Base-by-base conservation (phyloP, 2,113 vertebrate species). In the Dendrocopos noguchii region DNA sequence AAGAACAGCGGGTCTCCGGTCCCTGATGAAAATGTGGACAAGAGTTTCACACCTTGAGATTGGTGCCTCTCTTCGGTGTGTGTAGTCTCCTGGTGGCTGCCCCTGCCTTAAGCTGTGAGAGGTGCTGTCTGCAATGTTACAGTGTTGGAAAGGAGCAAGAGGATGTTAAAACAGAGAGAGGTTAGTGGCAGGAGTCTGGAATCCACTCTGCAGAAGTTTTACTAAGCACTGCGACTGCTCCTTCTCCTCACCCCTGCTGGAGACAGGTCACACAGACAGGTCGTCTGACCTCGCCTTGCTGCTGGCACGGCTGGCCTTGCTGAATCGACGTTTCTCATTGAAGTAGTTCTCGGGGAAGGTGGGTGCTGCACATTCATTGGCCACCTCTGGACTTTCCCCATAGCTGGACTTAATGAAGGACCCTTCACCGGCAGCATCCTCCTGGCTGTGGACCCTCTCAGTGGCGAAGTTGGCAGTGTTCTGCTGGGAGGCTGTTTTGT, bases 381-480 rank as follows among this genome's bases (percentile, higher is more conserved):
- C 81, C 27, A 94, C 78, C 88, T 98, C 97, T 0, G 94, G 68
- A n/a, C 95, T 97, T 85, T 98, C 98, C 8, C 56, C 74, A 0
- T 98, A 99, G 73, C 87, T 98, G 74, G 98, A 97, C 68, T 98
- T 98, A 77, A 98, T 84, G 90, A 99, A 99, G 67, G 98, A 90
- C 11, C 92, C 98, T 55, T 97, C 97, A 25, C 94, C 92, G 13
- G 97, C 97, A 44, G 95, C 73, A 80, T 97, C 97, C 73, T 98
- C 98, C 33, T 98, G 98, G 94, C 97, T 93, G 5, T 95, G 97
- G 46, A 98, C 98, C 47, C 95, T 98, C 96, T 99, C 99, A 0
- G 98, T 98, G 91, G 98, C 99, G 27, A 98, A 95, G 96, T 99
- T 99, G 93, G 96, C 98, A 0, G 98, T 99, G 95, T 99, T 99